Conservation (phyloP, 2,797 vertebrate genomes). For the Picus viridis region DNA sequence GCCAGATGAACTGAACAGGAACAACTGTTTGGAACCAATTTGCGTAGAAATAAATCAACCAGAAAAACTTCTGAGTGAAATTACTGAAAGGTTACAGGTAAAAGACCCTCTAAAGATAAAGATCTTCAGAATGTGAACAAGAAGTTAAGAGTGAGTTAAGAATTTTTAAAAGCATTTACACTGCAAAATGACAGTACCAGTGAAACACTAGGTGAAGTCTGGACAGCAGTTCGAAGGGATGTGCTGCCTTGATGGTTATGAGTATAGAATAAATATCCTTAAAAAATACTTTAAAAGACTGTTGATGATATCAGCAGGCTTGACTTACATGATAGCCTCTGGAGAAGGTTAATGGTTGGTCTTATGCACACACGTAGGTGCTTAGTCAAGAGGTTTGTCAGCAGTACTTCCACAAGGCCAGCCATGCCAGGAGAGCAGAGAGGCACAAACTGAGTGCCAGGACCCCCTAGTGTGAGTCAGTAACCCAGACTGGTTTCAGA, state of each 20-base stretch:
- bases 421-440: background rate
- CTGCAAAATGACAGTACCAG: background rate
- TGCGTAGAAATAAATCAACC: background rate
- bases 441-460: fast-evolving
- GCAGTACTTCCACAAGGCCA: background rate
- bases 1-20: no score
- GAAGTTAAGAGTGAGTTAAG: background rate
- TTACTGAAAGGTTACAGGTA: background rate
- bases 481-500: background rate
- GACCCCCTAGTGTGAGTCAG: background rate
- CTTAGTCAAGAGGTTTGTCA: background rate
- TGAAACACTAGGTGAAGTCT: background rate
- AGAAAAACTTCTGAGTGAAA: background rate
- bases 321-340: background rate
- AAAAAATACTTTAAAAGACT: no score
- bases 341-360: background rate
- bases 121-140: background rate
- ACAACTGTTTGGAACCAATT: background rate
- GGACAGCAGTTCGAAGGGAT: background rate
- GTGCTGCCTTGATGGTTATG: background rate
- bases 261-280: background rate
- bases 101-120: background rate
- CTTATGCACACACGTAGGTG: background rate
- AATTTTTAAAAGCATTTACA: background rate
- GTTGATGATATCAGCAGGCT: background rate